phyloP scores from a whole-genome alignment of 2,113 vertebrate species.

The Brevimyrus niger region DNA sequence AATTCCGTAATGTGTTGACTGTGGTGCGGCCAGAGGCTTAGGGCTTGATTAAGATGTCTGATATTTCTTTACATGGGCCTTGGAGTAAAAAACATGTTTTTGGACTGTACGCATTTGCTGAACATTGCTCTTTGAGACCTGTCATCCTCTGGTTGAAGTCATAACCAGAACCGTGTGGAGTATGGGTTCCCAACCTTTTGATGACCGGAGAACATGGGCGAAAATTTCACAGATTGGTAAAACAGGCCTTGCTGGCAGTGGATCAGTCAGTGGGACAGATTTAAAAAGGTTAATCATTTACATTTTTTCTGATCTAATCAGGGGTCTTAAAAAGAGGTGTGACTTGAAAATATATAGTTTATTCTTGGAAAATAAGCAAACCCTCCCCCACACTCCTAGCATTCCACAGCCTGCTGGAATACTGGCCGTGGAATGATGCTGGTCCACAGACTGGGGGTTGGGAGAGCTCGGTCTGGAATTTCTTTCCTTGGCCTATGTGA shows the following conservation, averaged over 20 bases:
- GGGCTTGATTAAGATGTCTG: constrained; percentile 9
- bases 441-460: not conserved
- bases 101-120: not conserved
- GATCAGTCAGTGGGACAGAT: not conserved
- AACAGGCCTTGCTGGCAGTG: not conserved
- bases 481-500: not conserved
- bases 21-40: not conserved
- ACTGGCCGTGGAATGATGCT: not conserved
- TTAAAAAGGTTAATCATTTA: not conserved
- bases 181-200: not conserved
- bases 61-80: constrained; percentile 4
- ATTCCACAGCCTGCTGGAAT: not conserved
- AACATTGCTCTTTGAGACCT: not conserved
- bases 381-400: not conserved
- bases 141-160: not conserved
- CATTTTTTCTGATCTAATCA: not conserved
- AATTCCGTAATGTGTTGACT: constrained; percentile 8
- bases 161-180: not conserved
- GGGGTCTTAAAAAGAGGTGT: not conserved
- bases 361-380: not conserved
- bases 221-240: not conserved
- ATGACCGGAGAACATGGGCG: not conserved
- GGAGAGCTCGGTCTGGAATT: not conserved
- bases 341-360: not conserved
- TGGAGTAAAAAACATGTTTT: constrained; percentile 5